Conservation (phyloP, 2,888 invertebrate species). For the Trachelus stipa region DNA sequence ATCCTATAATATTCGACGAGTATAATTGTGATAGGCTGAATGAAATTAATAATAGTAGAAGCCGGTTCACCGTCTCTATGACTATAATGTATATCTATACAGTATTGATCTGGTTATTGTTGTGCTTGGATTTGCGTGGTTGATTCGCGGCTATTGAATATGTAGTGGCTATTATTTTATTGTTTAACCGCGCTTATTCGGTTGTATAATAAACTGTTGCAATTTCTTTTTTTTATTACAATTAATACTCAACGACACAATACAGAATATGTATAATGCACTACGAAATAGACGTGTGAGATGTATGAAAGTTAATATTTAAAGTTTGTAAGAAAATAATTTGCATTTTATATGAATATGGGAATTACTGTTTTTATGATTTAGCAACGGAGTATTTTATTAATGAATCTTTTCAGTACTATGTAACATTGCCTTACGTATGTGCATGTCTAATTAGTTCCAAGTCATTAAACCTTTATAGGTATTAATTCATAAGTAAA, state of each 20-base stretch:
- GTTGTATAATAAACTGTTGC: background rate
- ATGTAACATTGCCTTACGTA: background rate
- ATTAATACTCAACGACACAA: background rate
- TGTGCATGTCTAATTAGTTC: background rate
- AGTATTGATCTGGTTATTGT: background rate
- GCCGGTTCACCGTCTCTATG: background rate
- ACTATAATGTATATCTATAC: background rate
- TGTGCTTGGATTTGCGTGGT: background rate
- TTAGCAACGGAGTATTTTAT: background rate
- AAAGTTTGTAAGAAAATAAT: background rate
- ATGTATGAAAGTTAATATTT: background rate
- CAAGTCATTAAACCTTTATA: background rate
- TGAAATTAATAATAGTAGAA: background rate
- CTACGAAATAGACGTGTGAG: no score
- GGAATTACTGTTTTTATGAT: background rate
- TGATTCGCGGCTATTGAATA: background rate
- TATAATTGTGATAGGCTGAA: background rate
- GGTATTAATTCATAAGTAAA: slow-evolving; percentile 12
- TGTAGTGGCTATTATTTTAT: background rate
- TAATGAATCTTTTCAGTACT: background rate
- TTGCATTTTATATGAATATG: background rate
- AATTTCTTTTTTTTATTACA: background rate
- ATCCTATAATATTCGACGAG: background rate
- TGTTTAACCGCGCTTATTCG: background rate
- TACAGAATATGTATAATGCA: background rate